Evolutionary conservation across 2,888 invertebrate species (phyloP).

Genomic region (Furcula furcula): DNA sequence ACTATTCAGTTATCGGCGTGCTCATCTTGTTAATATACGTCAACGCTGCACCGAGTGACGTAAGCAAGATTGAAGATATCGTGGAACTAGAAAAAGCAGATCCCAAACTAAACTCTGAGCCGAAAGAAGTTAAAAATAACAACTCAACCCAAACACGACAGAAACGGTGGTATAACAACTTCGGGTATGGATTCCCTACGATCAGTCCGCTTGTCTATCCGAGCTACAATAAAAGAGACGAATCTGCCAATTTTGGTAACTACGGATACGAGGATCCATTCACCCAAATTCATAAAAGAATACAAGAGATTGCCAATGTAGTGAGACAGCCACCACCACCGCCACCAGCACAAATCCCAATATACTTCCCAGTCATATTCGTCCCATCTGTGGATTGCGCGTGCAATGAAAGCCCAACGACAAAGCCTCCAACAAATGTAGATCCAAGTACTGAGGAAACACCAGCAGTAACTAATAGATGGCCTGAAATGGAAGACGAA

Average conservation of each 20-base stretch:
- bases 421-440: conserved; percentile 5
- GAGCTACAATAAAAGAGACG: conserved; percentile 35
- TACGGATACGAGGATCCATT: conserved; percentile 45
- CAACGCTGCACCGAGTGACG: conserved; percentile 49
- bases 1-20: conserved; percentile 36
- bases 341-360: conserved; percentile 39
- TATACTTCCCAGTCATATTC: conserved; percentile 50
- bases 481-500: conserved; percentile 52
- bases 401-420: conserved; percentile 30
- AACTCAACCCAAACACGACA: conserved; percentile 39
- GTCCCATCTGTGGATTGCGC: conserved; percentile 44
- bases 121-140: conserved; percentile 26
- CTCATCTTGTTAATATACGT: conserved; percentile 44
- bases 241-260: conserved; percentile 26
- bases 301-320: conserved; percentile 43
- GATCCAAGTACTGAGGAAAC: conserved; percentile 13
- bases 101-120: conserved; percentile 15
- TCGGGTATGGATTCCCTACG: conserved; percentile 40
- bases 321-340: conserved; percentile 37
- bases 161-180: conserved; percentile 51
- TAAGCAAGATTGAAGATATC: conserved; percentile 33
- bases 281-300: conserved; percentile 39
- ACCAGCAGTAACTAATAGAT: conserved; percentile 38
- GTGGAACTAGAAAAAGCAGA: conserved; percentile 28
- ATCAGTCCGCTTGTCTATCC: conserved; percentile 36